Evolutionary conservation across 2,797 vertebrate genomes (phyloP).

Genomic region (Cyprinodon diabolis): DNA sequence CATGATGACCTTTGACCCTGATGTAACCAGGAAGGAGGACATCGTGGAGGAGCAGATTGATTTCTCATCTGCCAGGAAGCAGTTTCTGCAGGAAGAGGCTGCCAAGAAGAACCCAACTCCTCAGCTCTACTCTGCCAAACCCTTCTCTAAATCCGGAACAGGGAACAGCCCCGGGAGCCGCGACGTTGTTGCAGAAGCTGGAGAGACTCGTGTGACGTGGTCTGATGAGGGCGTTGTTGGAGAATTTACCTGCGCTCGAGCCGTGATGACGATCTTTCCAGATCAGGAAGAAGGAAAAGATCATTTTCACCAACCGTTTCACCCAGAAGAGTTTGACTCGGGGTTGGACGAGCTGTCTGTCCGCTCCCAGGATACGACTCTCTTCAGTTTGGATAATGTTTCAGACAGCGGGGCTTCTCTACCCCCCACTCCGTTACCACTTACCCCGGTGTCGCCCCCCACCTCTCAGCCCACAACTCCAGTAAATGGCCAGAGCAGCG

Average conservation of each 20-base stretch:
- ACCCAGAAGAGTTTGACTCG: conserved; percentile 92
- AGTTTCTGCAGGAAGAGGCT: conserved; percentile 83
- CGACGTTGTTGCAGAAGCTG: conserved; percentile 46
- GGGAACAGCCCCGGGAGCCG: conserved; percentile 40
- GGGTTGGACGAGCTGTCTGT: conserved; percentile 94
- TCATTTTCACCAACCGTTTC: conserved; percentile 80
- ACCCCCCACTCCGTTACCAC: conserved; percentile 83
- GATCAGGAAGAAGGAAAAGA: conserved; percentile 87
- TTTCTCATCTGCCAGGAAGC: conserved; percentile 91
- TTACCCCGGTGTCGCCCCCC: conserved; percentile 85
- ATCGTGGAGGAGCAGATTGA: conserved; percentile 93
- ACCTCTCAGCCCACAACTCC: conserved; percentile 88
- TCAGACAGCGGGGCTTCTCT: conserved; percentile 91
- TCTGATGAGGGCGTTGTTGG: conserved; percentile 77
- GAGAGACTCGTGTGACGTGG: conserved; percentile 81
- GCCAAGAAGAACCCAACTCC: conserved; percentile 84
- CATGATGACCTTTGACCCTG: conserved; percentile 69
- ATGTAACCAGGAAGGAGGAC: conserved; percentile 84
- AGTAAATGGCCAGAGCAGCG: conserved; percentile 78
- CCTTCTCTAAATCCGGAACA: conserved; percentile 84
- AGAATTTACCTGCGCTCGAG: conserved; percentile 90
- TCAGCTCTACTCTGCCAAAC: conserved; percentile 91
- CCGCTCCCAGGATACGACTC: conserved; percentile 93
- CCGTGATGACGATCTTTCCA: conserved; percentile 89
- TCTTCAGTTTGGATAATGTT: conserved; percentile 94